These are phyloP conservation scores for Steinernema feltiae DNA, from an alignment of 1,140 invertebrate genomes.

Conservation along the genomic window DNA sequence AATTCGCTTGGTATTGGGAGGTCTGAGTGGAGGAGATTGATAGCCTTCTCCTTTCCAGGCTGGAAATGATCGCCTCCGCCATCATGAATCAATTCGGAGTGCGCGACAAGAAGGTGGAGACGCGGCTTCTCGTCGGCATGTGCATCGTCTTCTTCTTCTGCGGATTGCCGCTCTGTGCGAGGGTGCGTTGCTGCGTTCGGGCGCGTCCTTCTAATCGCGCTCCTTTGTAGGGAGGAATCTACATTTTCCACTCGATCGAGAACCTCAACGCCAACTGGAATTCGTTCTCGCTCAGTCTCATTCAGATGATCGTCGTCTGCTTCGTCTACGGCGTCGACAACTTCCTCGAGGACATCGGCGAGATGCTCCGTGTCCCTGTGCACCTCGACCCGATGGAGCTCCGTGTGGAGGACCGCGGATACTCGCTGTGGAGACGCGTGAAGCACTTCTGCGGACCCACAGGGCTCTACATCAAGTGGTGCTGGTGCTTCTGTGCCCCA, in stretches of 20 bases:
- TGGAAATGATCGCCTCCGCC: constrained; percentile 54
- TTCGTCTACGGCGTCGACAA: constrained; percentile 52
- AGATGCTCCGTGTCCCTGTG: constrained; percentile 43
- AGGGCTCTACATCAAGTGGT: constrained; percentile 50
- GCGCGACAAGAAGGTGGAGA: constrained; percentile 47
- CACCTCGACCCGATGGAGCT: background rate
- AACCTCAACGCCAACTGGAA: constrained; percentile 57
- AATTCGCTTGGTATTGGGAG: constrained; percentile 49
- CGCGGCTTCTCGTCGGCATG: constrained; percentile 36
- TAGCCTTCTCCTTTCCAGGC: constrained; percentile 27
- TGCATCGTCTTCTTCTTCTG: constrained; percentile 47
- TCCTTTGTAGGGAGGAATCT: constrained; percentile 49
- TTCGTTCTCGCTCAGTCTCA: constrained; percentile 46
- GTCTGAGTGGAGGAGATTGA: background rate
- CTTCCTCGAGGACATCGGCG: constrained; percentile 50
- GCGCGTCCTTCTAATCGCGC: constrained; percentile 6
- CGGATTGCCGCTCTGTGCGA: constrained; percentile 47
- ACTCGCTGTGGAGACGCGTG: constrained; percentile 18
- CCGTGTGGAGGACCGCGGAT: background rate
- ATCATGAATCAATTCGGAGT: constrained; percentile 51
- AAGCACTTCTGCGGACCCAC: constrained; percentile 46
- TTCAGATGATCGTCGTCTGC: constrained; percentile 48
- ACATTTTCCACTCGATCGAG: constrained; percentile 54
- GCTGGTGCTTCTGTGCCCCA: constrained; percentile 48
- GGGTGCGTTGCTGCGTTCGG: constrained; percentile 20